phyloP scores from a whole-genome alignment of 2,113 vertebrate genomes.

The Ia io region DNA sequence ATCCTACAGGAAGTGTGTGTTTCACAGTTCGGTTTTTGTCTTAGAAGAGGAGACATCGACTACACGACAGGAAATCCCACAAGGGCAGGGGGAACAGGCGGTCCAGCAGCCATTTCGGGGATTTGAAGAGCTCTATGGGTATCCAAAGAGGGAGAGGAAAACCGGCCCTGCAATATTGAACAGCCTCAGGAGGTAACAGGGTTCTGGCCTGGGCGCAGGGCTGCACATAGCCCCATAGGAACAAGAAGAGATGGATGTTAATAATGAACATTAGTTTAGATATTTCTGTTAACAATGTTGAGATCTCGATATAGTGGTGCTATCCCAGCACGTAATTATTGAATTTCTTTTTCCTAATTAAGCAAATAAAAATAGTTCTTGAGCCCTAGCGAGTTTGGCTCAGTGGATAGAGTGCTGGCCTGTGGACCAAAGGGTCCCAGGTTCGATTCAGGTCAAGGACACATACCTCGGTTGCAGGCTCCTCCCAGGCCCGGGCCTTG shows the following conservation, averaged over 20 bases:
- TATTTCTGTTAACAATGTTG: background rate
- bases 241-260: background rate
- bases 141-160: background rate
- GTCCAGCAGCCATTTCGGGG: background rate
- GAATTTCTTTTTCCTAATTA: background rate
- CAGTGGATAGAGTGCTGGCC: too few species aligned
- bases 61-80: background rate
- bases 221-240: background rate
- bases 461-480: too few species aligned
- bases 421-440: too few species aligned
- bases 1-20: slow-evolving; percentile 14
- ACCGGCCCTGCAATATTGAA: background rate
- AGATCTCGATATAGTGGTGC: background rate
- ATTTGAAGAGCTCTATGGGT: background rate
- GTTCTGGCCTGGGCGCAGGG: background rate
- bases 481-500: too few species aligned
- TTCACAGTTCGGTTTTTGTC: slow-evolving; percentile 30
- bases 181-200: background rate
- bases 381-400: too few species aligned
- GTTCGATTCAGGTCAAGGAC: too few species aligned
- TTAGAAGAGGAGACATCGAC: background rate
- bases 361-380: background rate
- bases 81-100: background rate
- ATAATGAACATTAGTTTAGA: background rate
- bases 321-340: background rate